A percentile compares a stretch with the other conserved stretches of the same genome.
phyloP scores from a whole-genome alignment of 2,888 invertebrate genomes.

The Nesidiocoris tenuis region DNA sequence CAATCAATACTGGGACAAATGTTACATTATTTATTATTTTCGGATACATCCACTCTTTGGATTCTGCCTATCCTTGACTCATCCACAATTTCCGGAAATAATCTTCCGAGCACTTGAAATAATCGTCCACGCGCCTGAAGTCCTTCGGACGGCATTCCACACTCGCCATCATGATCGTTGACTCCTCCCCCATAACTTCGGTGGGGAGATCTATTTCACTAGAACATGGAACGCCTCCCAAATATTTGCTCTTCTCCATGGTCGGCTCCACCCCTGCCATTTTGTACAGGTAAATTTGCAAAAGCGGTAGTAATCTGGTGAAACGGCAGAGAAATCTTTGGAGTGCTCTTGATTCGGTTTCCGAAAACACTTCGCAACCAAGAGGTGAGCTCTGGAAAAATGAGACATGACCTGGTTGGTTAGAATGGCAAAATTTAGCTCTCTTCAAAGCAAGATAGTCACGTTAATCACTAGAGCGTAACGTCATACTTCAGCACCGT shows the following conservation, averaged over 20 bases:
- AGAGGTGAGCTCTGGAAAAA: conserved; percentile 12
- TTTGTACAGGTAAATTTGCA: conserved; percentile 32
- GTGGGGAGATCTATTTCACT: conserved; percentile 11
- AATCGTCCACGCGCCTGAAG: neutral
- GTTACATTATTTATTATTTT: too few species aligned
- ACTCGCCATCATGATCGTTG: conserved; percentile 9
- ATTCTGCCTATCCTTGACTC: too few species aligned
- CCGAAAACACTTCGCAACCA: conserved; percentile 26
- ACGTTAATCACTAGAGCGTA: too few species aligned
- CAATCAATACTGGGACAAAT: too few species aligned
- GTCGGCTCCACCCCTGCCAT: conserved; percentile 5
- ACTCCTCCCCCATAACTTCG: conserved; percentile 25
- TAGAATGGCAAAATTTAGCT: too few species aligned
- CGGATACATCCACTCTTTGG: too few species aligned
- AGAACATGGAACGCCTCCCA: conserved; percentile 5
- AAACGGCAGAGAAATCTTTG: conserved; percentile 29
- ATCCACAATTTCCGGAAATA: conserved; percentile 20
- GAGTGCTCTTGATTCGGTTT: conserved; percentile 17
- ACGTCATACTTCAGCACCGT: too few species aligned
- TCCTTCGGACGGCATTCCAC: conserved; percentile 19
- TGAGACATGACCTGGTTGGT: too few species aligned
- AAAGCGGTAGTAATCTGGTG: conserved; percentile 10
- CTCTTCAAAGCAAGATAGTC: too few species aligned
- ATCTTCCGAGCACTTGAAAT: conserved; percentile 28
- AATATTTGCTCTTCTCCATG: neutral